Evolutionary conservation across 1,140 invertebrate species (phyloP).

Genomic region (Leptinotarsa undecemlineata): DNA sequence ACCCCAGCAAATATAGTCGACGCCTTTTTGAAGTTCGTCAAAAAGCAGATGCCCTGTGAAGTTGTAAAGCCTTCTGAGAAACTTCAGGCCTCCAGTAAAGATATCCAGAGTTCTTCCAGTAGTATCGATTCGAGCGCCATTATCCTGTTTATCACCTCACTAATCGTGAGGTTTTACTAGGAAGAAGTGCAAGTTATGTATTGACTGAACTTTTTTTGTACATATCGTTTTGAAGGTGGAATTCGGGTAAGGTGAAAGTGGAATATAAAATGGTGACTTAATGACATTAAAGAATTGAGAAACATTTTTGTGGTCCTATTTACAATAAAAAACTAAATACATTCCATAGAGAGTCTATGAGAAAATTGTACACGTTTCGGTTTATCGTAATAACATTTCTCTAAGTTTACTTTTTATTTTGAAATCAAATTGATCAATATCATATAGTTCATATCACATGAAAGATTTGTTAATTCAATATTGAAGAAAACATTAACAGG

Average conservation of each 20-base stretch:
- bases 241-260: not conserved
- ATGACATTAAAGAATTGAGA: not conserved
- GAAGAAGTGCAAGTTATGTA: not conserved
- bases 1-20: slow-evolving; percentile 80
- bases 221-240: not conserved
- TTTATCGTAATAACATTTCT: too few relatives aligned
- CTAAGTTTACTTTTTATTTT: too few relatives aligned
- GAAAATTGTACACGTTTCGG: too few relatives aligned
- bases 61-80: not conserved
- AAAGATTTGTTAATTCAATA: too few relatives aligned
- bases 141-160: not conserved
- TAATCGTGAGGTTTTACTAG: not conserved
- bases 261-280: not conserved
- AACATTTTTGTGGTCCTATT: not conserved
- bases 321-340: not conserved
- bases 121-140: not conserved
- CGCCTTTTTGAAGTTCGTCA: slow-evolving; percentile 73
- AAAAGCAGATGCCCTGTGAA: slow-evolving; percentile 69
- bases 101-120: not conserved
- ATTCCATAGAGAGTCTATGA: not conserved
- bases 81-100: not conserved
- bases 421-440: too few relatives aligned
- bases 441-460: too few relatives aligned
- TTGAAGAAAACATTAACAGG: too few relatives aligned
- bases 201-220: slow-evolving; percentile 3